Base-by-base conservation (phyloP, 1,140 invertebrate genomes). In the Eurosta solidaginis region DNA sequence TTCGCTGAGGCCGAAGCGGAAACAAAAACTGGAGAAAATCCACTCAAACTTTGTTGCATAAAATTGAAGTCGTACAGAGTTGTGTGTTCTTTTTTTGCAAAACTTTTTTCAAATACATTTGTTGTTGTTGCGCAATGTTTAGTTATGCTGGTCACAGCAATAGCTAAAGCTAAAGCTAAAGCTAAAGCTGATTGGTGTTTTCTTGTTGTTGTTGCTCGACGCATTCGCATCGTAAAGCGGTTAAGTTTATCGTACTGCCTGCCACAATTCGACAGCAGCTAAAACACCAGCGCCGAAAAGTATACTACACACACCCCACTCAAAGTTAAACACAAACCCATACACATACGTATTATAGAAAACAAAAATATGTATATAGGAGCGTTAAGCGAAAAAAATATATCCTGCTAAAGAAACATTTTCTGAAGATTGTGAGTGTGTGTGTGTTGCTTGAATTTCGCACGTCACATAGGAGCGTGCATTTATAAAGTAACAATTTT, bases 401-500 rank as follows among this genome's bases (percentile, higher is more conserved):
- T 59, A 25, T 17, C 68, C n/a, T 22, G 68, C 0, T 40, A 68
- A 40, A 20, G 1, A 44, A 29, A 59, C 14, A n/a, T n/a, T n/a
- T n/a, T n/a, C n/a, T n/a, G n/a, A n/a, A n/a, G n/a, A n/a, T n/a
- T n/a, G n/a, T n/a, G n/a, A n/a, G 22, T 59, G 52, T 59, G 42
- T 79, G 82, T 79, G 80, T 80, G 80, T 79, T 25, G 44, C 14
- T 10, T 45, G 27, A 47, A 45, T 74, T 74, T 74, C 52, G 75
- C 49, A 76, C 75, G 75, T 76, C 42, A n/a, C 25, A 52, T 22
- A n/a, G n/a, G n/a, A n/a, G n/a, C 29, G 22, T 59, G 54, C 54
- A 59, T 17, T n/a, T 47, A 40, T 76, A 76, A 76, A 82, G 82
- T 84, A 85, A 84, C 84, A 83, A 83, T 85, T 85, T 47, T 85